These are phyloP conservation scores for Julus scanicus DNA, from an alignment of 2,888 invertebrate species.

Conservation along the genomic window DNA sequence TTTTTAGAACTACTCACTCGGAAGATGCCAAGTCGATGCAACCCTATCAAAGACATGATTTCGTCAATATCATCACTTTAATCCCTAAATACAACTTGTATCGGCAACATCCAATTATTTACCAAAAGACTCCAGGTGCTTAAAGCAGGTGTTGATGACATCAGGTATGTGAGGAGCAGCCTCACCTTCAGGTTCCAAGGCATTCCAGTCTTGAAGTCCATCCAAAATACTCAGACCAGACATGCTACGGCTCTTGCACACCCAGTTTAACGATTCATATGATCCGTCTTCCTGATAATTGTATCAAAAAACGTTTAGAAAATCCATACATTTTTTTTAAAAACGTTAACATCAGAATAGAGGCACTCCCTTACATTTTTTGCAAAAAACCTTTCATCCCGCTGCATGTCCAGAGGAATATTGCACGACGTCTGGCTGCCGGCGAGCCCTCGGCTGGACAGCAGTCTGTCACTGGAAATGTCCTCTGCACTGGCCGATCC, in stretches of 20 bases:
- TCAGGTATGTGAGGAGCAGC: constrained; percentile 74
- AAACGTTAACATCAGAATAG: too few species aligned
- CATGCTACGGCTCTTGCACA: constrained; percentile 60
- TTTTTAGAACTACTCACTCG: constrained; percentile 93
- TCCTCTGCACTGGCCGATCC: constrained; percentile 58
- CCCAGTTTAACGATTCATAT: constrained; percentile 60
- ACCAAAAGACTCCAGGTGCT: constrained; percentile 83
- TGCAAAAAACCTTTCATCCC: constrained; percentile 49
- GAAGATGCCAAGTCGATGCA: constrained; percentile 89
- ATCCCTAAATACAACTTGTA: not conserved
- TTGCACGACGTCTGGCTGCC: constrained; percentile 58
- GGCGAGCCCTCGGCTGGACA: constrained; percentile 54
- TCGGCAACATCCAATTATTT: constrained; percentile 56
- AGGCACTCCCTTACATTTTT: constrained; percentile 56
- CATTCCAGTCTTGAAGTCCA: constrained; percentile 58
- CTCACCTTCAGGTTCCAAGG: constrained; percentile 51
- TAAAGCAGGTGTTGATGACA: constrained; percentile 82
- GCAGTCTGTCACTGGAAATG: constrained; percentile 50
- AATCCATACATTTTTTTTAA: too few species aligned
- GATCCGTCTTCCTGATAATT: constrained; percentile 52
- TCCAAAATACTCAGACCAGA: constrained; percentile 69
- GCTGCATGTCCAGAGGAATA: constrained; percentile 54
- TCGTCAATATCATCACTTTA: not conserved
- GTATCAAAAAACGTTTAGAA: not conserved
- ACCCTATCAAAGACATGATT: constrained; percentile 63